Evolutionary conservation across 2,888 invertebrate species (phyloP), one percentile per base, ranked within the genome.

Genomic region (Priapulus caudatus): DNA sequence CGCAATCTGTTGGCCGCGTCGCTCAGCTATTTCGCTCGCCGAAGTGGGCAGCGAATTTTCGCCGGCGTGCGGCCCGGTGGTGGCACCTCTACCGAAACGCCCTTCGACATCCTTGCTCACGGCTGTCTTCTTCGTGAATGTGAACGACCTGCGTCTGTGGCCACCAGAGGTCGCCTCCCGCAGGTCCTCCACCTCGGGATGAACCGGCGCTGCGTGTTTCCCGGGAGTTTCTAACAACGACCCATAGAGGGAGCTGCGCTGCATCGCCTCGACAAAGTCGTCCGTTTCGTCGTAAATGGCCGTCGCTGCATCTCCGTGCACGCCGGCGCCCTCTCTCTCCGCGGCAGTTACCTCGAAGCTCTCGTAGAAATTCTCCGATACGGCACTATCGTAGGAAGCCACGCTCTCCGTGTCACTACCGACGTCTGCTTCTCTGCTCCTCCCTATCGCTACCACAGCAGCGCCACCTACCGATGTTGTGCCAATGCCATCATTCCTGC

Each of bases 61-160:
- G 63, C 74, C 74, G 74, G 48, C 66, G 64, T 0, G 67, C 66
- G 59, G 3, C 73, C 73, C 21, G 64, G 56, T 52, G 71, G 71
- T 54, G 73, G 72, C 56, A 74, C 74, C 57, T 73, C 71, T 60
- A 70, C 68, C 74, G 74, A 74, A 10, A n/a, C 69, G 59, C 56
- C 73, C 72, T 61, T 74, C 73, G 59, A 73, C 74, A 60, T 70
- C 73, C 62, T 70, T 66, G 60, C 74, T 74, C 55, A 66, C 68
- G 45, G 68, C 64, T 19, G 71, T 71, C 33, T 33, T 33, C n/a
- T 33, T 33, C 10, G 33, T 33, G 33, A 33, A 33, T 10, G 33
- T 33, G 33, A 33, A n/a, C 10, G 33, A 33, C 10, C 33, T 10
- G 33, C 33, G 33, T 33, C 33, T 10, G n/a, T 33, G 33, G n/a